Evolutionary conservation across 2,797 vertebrate species (phyloP), one percentile per base, ranked within the genome.

Genomic region (Sarcophilus harrisii): DNA sequence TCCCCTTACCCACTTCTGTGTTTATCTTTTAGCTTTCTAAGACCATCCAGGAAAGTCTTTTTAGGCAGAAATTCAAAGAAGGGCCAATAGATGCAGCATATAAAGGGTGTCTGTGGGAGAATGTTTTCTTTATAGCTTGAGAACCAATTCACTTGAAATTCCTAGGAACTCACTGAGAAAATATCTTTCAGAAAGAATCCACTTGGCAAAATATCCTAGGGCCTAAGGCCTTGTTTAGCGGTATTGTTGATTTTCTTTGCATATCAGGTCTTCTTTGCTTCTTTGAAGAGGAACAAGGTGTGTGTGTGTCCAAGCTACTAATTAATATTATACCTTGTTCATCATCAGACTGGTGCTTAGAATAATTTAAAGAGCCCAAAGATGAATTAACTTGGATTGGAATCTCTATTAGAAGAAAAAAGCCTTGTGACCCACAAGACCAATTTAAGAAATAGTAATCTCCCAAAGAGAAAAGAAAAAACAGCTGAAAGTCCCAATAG

Each of bases 221-320:
- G 24, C 59, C 58, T 62, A n/a, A 49, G 13, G 24, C 30, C 57
- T 93, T 94, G 91, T 58, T 97, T 52, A 10, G 93, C 94, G 54
- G 90, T 94, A 3, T 54, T 38, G 92, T 57, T 49, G 90, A 90
- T 90, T 95, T 11, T 92, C 73, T 94, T 18, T 81, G n/a, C n/a
- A 24, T 0, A 45, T 81, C n/a, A 73, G n/a, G 57, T 90, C 49
- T 5, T 94, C 30, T 93, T 93, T 96, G 89, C 59, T 91, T 90
- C 57, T 49, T 38, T 93, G 54, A 93, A 91, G 60, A 90, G n/a
- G 92, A 58, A 90, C 12, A 58, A 90, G 28, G 45, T 38, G 16
- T 3, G 30, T 57, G 3, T 9, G 62, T 95, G 62, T 90, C 92
- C 58, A 38, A 92, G 95, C n/a, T 92, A n/a, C 5, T 32, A 93